Conservation (phyloP, 2,113 vertebrate genomes). For the Cariama cristata region DNA sequence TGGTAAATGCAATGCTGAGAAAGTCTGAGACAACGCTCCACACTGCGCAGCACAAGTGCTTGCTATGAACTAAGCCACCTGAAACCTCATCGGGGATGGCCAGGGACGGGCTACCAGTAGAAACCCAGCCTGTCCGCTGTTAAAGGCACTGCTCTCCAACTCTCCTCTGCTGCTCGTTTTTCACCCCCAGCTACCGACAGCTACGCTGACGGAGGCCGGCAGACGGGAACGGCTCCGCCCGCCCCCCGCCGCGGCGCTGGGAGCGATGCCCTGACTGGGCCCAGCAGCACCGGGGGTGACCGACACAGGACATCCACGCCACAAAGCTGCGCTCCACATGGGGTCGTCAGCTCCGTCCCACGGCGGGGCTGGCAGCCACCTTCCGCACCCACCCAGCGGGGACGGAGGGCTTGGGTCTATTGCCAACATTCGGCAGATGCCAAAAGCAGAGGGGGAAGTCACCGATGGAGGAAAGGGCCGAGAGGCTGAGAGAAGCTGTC, state of each 20-base stretch:
- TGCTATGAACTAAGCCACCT: background rate
- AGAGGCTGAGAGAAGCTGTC: accelerated
- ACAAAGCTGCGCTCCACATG: accelerated
- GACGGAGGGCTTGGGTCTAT: accelerated
- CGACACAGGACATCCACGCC: accelerated
- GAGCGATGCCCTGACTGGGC: background rate
- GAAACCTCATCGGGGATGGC: background rate
- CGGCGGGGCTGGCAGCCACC: accelerated
- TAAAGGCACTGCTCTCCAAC: background rate
- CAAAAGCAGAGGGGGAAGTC: background rate
- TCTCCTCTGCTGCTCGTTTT: background rate
- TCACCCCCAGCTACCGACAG: background rate
- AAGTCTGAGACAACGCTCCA: background rate
- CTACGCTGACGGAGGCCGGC: background rate
- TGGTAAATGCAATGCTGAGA: background rate
- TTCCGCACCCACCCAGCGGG: accelerated
- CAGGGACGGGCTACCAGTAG: background rate
- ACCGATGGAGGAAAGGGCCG: accelerated
- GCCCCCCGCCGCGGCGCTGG: accelerated
- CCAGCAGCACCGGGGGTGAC: background rate
- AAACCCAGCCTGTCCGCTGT: background rate
- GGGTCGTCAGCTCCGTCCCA: background rate
- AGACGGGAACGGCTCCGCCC: background rate
- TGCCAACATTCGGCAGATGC: accelerated
- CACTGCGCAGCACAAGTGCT: background rate